A percentile compares a stretch with the other conserved stretches of the same genome.
Conservation (phyloP, 2,888 invertebrate genomes). For the Monochamus alternatus region DNA sequence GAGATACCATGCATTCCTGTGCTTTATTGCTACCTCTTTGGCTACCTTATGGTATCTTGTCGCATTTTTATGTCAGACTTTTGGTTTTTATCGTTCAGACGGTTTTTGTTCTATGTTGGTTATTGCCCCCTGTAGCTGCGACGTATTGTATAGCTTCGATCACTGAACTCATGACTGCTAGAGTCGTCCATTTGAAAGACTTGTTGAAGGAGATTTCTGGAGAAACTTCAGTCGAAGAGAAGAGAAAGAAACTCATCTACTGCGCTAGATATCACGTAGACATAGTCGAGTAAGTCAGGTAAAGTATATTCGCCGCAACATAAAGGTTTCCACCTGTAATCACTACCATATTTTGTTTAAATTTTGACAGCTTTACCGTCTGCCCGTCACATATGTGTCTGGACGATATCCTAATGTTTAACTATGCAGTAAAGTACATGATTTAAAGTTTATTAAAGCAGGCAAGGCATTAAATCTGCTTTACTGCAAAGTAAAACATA, state of each 20-base stretch:
- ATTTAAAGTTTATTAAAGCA: too few species aligned
- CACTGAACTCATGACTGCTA: background rate
- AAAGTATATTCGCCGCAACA: too few species aligned
- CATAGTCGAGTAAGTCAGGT: background rate
- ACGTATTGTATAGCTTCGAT: background rate
- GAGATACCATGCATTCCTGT: background rate
- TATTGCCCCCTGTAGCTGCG: background rate
- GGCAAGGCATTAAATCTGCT: too few species aligned
- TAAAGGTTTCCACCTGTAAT: too few species aligned
- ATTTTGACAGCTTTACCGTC: too few species aligned
- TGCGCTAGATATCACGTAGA: background rate
- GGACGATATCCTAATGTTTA: too few species aligned
- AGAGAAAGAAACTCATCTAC: background rate
- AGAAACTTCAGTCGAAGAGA: background rate
- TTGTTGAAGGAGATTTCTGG: background rate
- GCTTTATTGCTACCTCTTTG: background rate
- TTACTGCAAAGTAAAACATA: too few species aligned
- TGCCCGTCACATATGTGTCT: too few species aligned
- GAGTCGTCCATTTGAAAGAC: background rate
- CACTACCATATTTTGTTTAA: too few species aligned
- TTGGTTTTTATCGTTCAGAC: background rate
- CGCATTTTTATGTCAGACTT: background rate
- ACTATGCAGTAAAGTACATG: too few species aligned
- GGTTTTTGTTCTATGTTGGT: background rate
- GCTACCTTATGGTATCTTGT: background rate